These are phyloP conservation scores for Melolontha melolontha DNA, from an alignment of 2,888 invertebrate species.

Conservation along the genomic window DNA sequence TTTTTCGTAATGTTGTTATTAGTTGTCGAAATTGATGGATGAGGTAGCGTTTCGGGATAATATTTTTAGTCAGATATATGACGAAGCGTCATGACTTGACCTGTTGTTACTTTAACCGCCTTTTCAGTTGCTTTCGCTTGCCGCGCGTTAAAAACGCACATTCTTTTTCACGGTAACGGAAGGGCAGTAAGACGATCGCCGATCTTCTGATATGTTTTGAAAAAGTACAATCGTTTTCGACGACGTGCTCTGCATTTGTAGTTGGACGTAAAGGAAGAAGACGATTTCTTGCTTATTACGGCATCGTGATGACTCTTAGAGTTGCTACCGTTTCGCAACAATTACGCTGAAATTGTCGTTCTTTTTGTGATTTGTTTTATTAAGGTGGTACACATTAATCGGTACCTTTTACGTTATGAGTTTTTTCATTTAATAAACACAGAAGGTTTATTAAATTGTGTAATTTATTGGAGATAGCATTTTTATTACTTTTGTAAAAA, in stretches of 20 bases:
- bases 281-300: conserved; percentile 34
- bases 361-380: not conserved
- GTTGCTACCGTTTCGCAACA: conserved; percentile 31
- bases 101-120: conserved; percentile 23
- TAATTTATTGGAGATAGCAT: no score
- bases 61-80: conserved; percentile 24
- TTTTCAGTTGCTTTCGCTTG: conserved; percentile 25
- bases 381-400: no score
- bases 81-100: conserved; percentile 29
- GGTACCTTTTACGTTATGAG: no score
- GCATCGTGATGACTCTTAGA: conserved; percentile 22
- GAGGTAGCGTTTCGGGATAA: conserved; percentile 40
- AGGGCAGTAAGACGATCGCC: conserved; percentile 19
- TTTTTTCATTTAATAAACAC: no score
- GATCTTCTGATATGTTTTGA: conserved; percentile 1
- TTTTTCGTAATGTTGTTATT: conserved; percentile 31
- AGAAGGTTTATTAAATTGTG: no score
- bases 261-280: conserved; percentile 30
- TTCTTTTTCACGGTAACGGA: conserved; percentile 12
- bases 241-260: conserved; percentile 27
- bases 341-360: conserved; percentile 12
- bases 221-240: conserved; percentile 33
- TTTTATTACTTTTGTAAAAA: no score
- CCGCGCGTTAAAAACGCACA: conserved; percentile 1
- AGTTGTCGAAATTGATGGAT: conserved; percentile 48